phyloP scores from a whole-genome alignment of 2,113 vertebrate genomes.

The Sturnus vulgaris region DNA sequence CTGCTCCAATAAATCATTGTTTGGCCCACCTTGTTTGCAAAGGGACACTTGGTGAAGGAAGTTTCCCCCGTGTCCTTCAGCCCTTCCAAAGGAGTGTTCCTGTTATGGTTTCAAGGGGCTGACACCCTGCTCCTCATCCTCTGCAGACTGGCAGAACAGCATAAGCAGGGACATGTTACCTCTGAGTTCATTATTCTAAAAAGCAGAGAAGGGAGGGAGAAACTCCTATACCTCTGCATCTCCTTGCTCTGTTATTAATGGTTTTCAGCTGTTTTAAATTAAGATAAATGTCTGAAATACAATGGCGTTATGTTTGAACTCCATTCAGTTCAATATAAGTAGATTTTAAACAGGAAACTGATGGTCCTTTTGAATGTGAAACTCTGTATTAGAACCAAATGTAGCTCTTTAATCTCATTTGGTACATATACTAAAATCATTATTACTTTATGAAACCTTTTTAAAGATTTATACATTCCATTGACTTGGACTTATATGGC shows the following conservation, averaged over 20 bases:
- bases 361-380: slow-evolving; percentile 61
- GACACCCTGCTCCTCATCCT: neutral
- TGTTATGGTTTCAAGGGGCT: neutral
- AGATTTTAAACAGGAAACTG: slow-evolving; percentile 54
- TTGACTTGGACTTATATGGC: slow-evolving; percentile 33
- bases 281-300: slow-evolving; percentile 60
- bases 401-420: slow-evolving; percentile 64
- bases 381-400: slow-evolving; percentile 64
- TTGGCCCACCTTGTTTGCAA: neutral
- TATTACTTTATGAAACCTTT: slow-evolving; percentile 66
- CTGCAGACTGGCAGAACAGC: neutral
- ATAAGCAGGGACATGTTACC: neutral
- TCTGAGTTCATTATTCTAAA: neutral
- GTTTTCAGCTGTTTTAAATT: slow-evolving; percentile 55
- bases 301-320: slow-evolving; percentile 65
- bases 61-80: neutral
- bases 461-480: slow-evolving; percentile 60
- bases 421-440: slow-evolving; percentile 63
- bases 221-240: neutral
- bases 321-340: slow-evolving; percentile 34
- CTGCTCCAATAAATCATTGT: neutral
- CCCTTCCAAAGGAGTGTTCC: neutral
- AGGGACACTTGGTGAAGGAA: neutral
- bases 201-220: neutral
- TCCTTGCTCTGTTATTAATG: slow-evolving; percentile 42